These are phyloP conservation scores for Pseudanteris insignis DNA, from an alignment of 2,888 invertebrate species.

Conservation along the genomic window DNA sequence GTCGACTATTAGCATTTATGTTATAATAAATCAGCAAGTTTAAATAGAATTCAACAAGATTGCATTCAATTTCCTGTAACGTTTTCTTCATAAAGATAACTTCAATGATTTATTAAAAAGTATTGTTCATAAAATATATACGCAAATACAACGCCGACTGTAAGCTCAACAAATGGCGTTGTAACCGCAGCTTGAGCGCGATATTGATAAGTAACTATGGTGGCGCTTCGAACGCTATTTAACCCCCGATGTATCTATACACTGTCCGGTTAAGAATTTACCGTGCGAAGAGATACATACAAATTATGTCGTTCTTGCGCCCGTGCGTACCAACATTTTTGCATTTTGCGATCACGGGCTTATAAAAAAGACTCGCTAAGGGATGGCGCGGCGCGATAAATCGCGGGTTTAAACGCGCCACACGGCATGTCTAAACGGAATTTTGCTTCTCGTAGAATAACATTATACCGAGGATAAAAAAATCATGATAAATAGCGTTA, in stretches of 20 bases:
- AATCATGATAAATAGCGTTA: constrained; percentile 26
- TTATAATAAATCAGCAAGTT: too few relatives aligned
- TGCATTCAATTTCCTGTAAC: too few relatives aligned
- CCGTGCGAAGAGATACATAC: constrained; percentile 42
- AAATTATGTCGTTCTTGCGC: constrained; percentile 48
- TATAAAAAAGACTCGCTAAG: constrained; percentile 12
- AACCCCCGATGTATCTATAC: constrained; percentile 18
- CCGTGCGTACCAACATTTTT: constrained; percentile 35
- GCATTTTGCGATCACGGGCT: constrained; percentile 27
- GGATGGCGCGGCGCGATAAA: constrained; percentile 25
- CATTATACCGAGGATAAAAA: constrained; percentile 17
- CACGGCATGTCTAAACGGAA: constrained; percentile 19
- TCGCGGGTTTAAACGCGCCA: constrained; percentile 25
- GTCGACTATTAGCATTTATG: too few relatives aligned
- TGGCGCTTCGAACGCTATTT: constrained; percentile 4
- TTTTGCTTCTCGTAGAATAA: constrained; percentile 27
- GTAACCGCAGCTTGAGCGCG: constrained; percentile 15
- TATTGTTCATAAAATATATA: constrained; percentile 4
- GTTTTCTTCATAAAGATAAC: neutral
- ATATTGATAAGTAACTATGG: constrained; percentile 29
- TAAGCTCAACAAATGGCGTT: constrained; percentile 24
- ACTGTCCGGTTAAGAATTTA: constrained; percentile 37
- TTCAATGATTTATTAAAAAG: constrained; percentile 3
- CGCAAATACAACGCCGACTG: constrained; percentile 2
- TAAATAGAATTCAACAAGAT: too few relatives aligned